Conservation (phyloP, 2,888 invertebrate species). For the Heliconius ismenius region DNA sequence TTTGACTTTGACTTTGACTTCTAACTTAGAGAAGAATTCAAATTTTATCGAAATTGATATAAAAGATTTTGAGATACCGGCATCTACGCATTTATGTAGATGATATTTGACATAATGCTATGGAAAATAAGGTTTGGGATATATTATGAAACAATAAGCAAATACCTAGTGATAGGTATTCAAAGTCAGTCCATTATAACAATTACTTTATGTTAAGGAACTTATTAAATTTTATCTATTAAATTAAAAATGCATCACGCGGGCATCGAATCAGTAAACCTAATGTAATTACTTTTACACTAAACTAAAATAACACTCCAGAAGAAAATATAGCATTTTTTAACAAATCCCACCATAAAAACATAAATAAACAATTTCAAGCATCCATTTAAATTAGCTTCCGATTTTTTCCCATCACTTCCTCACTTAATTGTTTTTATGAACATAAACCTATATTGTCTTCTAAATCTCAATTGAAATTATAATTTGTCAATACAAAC, state of each 20-base stretch:
- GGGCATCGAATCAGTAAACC: background rate
- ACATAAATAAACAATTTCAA: background rate
- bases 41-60: too few species aligned
- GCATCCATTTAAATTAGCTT: constrained; percentile 3
- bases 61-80: too few species aligned
- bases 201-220: background rate
- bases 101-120: too few species aligned
- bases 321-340: background rate
- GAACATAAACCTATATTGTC: background rate
- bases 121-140: too few species aligned
- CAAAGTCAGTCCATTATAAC: too few species aligned
- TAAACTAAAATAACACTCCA: background rate
- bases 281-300: background rate
- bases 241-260: background rate
- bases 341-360: background rate
- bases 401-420: constrained; percentile 17
- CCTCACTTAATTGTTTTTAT: constrained; percentile 14
- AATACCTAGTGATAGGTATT: too few species aligned
- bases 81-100: too few species aligned
- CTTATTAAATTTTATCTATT: background rate
- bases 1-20: too few species aligned
- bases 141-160: too few species aligned
- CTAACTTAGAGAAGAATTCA: too few species aligned
- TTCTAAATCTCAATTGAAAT: background rate
- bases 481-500: background rate